Evolutionary conservation across 2,797 vertebrate species (phyloP).

Genomic region (Delichon dasypus): DNA sequence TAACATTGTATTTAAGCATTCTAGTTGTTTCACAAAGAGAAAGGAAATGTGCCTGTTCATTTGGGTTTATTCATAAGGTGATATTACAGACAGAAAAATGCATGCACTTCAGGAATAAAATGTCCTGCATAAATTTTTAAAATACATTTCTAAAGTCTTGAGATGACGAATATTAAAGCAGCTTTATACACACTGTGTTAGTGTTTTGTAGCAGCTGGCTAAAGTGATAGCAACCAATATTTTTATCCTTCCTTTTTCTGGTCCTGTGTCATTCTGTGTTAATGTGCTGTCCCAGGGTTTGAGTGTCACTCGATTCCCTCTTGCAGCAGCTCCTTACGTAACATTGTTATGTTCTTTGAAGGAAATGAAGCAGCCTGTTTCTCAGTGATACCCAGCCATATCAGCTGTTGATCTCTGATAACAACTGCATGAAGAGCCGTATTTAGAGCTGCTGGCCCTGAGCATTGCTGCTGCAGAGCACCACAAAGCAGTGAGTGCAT

Average conservation of each 20-base stretch:
- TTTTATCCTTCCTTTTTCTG: neutral
- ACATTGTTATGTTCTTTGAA: neutral
- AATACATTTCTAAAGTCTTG: neutral
- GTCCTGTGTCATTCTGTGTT: neutral
- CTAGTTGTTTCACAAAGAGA: neutral
- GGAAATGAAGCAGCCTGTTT: neutral
- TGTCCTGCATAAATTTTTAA: neutral
- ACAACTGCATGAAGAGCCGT: neutral
- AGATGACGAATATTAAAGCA: neutral
- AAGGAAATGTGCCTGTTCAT: neutral
- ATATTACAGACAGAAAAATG: neutral
- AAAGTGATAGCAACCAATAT: neutral
- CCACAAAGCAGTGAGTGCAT: rapidly evolving
- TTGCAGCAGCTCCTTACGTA: neutral
- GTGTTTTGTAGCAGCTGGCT: neutral
- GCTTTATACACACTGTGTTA: neutral
- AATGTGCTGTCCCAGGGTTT: neutral
- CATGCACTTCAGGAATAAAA: neutral
- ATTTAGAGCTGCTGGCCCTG: neutral
- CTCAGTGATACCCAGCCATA: neutral
- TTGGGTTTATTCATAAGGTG: neutral
- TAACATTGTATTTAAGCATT: neutral
- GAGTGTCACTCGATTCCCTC: neutral
- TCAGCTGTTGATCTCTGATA: neutral
- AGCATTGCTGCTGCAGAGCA: neutral